phyloP scores from a whole-genome alignment of 2,888 invertebrate species.

The Rhopalosiphum nymphaeae region DNA sequence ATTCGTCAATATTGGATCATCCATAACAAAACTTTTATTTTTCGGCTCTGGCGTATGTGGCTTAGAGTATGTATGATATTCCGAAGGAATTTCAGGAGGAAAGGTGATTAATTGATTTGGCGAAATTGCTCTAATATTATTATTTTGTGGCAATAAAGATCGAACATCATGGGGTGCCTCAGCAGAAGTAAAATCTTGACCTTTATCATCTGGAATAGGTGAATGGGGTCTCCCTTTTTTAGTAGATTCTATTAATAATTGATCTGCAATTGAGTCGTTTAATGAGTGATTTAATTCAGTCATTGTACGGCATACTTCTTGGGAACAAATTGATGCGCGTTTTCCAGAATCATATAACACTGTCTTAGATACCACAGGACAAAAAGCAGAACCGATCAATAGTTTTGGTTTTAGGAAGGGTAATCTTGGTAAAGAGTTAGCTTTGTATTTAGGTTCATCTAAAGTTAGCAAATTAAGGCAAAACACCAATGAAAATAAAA shows the following conservation, averaged over 20 bases:
- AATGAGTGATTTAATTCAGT: slow-evolving; percentile 57
- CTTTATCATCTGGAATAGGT: slow-evolving; percentile 64
- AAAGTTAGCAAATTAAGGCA: slow-evolving; percentile 40
- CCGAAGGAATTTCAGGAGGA: slow-evolving; percentile 67
- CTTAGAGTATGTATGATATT: slow-evolving; percentile 7
- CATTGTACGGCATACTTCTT: slow-evolving; percentile 66
- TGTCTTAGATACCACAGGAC: slow-evolving; percentile 59
- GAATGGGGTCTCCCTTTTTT: slow-evolving; percentile 60
- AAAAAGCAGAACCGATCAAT: slow-evolving; percentile 65
- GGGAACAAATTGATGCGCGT: slow-evolving; percentile 69
- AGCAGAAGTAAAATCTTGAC: slow-evolving; percentile 61
- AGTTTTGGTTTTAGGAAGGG: slow-evolving; percentile 66
- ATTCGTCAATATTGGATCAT: neutral
- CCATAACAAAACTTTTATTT: neutral
- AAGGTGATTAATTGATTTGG: slow-evolving; percentile 67
- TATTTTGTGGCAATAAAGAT: slow-evolving; percentile 67
- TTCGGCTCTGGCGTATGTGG: neutral
- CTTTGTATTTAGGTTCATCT: slow-evolving; percentile 52
- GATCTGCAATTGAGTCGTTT: slow-evolving; percentile 15
- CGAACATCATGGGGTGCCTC: slow-evolving; percentile 67
- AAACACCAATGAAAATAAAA: slow-evolving; percentile 53
- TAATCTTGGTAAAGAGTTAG: slow-evolving; percentile 57
- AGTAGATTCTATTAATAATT: neutral
- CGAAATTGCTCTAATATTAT: slow-evolving; percentile 66
- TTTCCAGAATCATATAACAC: slow-evolving; percentile 65